Percentiles rank a stretch among this genome's conserved stretches.
Conservation (phyloP, 2,113 vertebrate species). For the Melanostigma gelatinosum region DNA sequence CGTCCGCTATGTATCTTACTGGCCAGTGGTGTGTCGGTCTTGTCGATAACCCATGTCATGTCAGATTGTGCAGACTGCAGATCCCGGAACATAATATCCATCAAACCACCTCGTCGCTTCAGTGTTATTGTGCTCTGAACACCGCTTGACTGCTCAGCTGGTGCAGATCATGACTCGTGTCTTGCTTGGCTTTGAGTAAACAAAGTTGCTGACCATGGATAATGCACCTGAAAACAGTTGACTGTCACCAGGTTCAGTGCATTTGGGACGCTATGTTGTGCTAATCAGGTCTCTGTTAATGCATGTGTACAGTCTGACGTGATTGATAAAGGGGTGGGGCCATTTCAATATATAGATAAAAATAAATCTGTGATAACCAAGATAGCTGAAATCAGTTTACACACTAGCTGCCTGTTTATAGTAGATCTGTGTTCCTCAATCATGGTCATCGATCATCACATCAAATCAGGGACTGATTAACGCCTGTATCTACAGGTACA, state of each 20-base stretch:
- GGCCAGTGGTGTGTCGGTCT: neutral
- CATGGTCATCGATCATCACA: neutral
- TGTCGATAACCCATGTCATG: neutral
- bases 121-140: neutral
- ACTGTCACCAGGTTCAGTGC: neutral
- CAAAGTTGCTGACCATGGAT: constrained; percentile 67
- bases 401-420: neutral
- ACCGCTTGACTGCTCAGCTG: constrained; percentile 9
- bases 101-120: neutral
- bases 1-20: neutral
- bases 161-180: constrained; percentile 35
- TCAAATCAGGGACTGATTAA: neutral
- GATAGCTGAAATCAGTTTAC: neutral
- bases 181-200: constrained; percentile 55
- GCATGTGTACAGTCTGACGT: constrained; percentile 17
- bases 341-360: constrained; percentile 10
- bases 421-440: neutral
- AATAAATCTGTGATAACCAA: neutral
- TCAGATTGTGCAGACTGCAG: neutral
- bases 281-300: constrained; percentile 3
- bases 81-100: neutral
- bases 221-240: constrained; percentile 4
- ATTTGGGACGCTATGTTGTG: constrained; percentile 4
- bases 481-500: neutral
- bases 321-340: constrained; percentile 34